Evolutionary conservation across 1,140 invertebrate genomes (phyloP), one percentile per base, ranked within the genome.

Genomic region (Camponotus floridanus): DNA sequence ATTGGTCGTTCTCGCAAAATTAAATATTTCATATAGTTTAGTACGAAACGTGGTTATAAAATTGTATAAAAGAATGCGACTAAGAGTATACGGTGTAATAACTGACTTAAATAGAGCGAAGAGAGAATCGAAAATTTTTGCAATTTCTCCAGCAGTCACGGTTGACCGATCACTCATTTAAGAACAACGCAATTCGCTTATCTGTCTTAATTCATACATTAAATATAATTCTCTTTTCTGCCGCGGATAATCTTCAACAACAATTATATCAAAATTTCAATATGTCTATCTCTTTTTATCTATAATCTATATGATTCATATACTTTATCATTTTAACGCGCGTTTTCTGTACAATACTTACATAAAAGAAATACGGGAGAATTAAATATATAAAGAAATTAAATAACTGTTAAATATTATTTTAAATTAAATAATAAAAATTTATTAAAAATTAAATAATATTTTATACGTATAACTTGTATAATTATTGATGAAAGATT

Each of bases 111-210:
- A 83, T 83, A 83, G 79, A 83, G 79, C 68, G 39, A 73, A 55
- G 62, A 83, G 55, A 21, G 79, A 61, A 73, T 18, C 45, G 39
- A 48, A 61, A 83, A 83, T 73, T 73, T 73, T 73, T 83, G 55
- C 31, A 73, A 83, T 73, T 36, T 83, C 79, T 48, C 79, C 55
- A 33, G 7, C 39, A 57, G 67, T 83, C 67, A 11, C 39, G 68
- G 68, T 36, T 73, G 79, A 83, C 55, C 57, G 79, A 83, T 83
- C 68, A 8, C n/a, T 83, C 55, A 83, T 83, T 83, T 83, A 61
- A 21, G 18, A 73, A 62, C 55, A 61, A 73, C 55, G 39, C 79
- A 70, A 33, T 33, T 11, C 15, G 5, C n/a, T 26, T 48, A 74
- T 74, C 55, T 31, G n/a, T 73, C 68, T 83, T 48, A 83, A 83